A percentile compares a stretch with the other conserved stretches of the same genome.
Evolutionary conservation across 1,140 invertebrate species (phyloP).

Genomic region (Heliconius hermathena): DNA sequence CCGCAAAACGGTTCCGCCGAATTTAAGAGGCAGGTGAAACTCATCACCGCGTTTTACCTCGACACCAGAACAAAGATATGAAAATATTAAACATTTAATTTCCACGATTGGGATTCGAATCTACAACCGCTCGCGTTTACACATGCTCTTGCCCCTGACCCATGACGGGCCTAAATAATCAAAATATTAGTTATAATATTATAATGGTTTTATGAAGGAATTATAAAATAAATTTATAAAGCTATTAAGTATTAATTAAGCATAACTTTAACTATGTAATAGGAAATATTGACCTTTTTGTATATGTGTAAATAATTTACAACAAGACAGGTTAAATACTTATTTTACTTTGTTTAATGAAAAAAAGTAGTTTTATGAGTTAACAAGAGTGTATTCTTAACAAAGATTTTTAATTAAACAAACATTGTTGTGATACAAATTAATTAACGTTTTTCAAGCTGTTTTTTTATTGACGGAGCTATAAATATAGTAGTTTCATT

Average conservation of each 20-base stretch:
- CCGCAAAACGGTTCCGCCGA: too few relatives aligned
- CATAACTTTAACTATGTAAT: background rate
- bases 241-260: background rate
- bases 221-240: background rate
- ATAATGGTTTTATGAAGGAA: too few relatives aligned
- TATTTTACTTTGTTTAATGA: background rate
- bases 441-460: background rate
- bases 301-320: background rate
- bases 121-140: too few relatives aligned
- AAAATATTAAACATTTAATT: too few relatives aligned
- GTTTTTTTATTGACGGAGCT: background rate
- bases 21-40: too few relatives aligned
- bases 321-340: background rate
- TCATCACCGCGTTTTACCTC: too few relatives aligned
- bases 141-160: too few relatives aligned
- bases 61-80: too few relatives aligned
- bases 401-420: background rate
- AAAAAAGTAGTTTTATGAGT: conserved; percentile 3
- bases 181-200: too few relatives aligned
- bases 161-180: too few relatives aligned
- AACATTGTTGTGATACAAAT: background rate
- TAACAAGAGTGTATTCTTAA: background rate
- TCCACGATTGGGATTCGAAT: too few relatives aligned
- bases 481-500: too few relatives aligned
- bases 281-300: background rate